Percentiles rank a stretch among this genome's conserved stretches.
phyloP scores from a whole-genome alignment of 53 echinoderm and acorn worm genomes.

The Luidia sarsii region DNA sequence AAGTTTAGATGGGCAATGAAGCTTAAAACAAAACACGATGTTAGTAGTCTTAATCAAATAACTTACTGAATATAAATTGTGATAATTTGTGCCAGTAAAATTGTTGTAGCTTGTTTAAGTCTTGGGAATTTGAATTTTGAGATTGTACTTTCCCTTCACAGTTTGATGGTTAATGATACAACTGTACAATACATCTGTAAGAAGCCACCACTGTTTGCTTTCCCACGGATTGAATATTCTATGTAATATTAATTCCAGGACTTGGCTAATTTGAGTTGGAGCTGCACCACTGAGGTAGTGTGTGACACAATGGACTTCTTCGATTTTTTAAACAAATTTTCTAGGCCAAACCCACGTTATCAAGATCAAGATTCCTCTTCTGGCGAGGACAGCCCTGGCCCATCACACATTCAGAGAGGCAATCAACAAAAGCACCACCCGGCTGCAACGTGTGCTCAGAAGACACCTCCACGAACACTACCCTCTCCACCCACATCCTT shows the following conservation, averaged over 20 bases:
- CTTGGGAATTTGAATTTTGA: too few species aligned
- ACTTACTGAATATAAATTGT: background rate
- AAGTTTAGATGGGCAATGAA: background rate
- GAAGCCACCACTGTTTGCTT: too few species aligned
- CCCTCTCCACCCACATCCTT: slow-evolving; percentile 12
- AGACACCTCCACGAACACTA: background rate
- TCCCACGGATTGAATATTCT: too few species aligned
- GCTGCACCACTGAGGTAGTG: too few species aligned
- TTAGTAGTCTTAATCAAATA: background rate
- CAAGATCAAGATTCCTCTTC: background rate
- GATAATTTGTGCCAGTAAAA: background rate
- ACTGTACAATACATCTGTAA: too few species aligned
- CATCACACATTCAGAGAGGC: slow-evolving; percentile 8
- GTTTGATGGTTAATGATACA: too few species aligned
- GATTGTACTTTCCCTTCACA: too few species aligned
- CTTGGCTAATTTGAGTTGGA: too few species aligned
- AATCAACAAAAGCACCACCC: slow-evolving; percentile 5
- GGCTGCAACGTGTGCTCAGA: background rate
- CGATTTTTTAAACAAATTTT: background rate
- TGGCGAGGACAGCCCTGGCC: background rate
- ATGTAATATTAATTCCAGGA: too few species aligned
- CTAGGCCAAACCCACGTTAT: slow-evolving; percentile 21
- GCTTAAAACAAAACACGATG: background rate
- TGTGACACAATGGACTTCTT: background rate
- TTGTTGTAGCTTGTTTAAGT: too few species aligned